Percentiles rank a stretch among this genome's conserved stretches.
Conservation (phyloP, 2,888 invertebrate species). For the Amphipoea lucens region DNA sequence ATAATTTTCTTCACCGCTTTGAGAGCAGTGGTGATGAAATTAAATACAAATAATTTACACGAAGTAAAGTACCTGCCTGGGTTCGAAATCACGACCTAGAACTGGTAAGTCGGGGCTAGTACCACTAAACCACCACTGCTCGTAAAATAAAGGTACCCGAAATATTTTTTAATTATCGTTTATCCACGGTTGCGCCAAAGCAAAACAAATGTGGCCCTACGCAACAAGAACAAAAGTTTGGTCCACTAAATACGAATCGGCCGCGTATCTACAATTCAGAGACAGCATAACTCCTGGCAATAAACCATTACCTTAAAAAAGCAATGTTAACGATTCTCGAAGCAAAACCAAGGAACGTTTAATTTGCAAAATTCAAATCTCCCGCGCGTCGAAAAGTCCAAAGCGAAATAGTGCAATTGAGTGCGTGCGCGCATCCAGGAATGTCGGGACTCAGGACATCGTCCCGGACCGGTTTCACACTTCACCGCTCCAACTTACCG, state of each 20-base stretch:
- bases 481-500: slow-evolving; percentile 71
- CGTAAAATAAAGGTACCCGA: background rate
- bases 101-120: background rate
- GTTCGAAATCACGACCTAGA: background rate
- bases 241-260: slow-evolving; percentile 28
- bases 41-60: too few species aligned
- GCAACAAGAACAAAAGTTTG: slow-evolving; percentile 34
- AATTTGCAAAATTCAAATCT: slow-evolving; percentile 53
- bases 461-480: slow-evolving; percentile 83
- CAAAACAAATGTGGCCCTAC: background rate
- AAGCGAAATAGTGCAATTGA: slow-evolving; percentile 73
- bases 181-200: slow-evolving; percentile 13
- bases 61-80: background rate
- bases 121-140: background rate
- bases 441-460: slow-evolving; percentile 86
- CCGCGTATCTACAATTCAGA: slow-evolving; percentile 26
- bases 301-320: slow-evolving; percentile 50
- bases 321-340: slow-evolving; percentile 27
- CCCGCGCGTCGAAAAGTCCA: slow-evolving; percentile 69
- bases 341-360: slow-evolving; percentile 48
- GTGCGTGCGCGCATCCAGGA: slow-evolving; percentile 83
- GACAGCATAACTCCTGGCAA: slow-evolving; percentile 43
- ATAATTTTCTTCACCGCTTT: background rate
- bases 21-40: background rate
- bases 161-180: slow-evolving; percentile 9